Base-by-base conservation (phyloP, 2,113 vertebrate species). In the Pseudonaja textilis region DNA sequence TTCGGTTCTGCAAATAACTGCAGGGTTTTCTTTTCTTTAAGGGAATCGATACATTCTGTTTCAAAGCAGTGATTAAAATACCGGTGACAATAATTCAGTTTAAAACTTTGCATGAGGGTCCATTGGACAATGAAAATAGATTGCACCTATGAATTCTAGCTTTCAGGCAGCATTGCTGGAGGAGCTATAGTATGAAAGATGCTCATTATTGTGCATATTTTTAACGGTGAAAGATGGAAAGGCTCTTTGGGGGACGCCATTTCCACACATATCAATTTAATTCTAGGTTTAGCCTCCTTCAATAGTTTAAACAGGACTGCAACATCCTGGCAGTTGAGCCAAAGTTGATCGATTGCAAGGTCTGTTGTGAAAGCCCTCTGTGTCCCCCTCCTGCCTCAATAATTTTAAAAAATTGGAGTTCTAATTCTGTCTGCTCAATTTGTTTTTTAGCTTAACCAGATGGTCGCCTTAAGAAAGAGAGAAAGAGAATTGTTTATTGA, bases 371-470 rank as follows among this genome's bases (percentile, higher is more conserved):
- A 34, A 92, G 61, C 87, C 87, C 26, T 42, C 18, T 42, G 34
- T 81, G 18, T 22, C 7, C 16, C 18, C 34, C 18, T 69, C 64
- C 29, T 69, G 64, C 64, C 39, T 47, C 7, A 22, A 54, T 29
- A 45, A 69, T 89, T 74, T 69, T n/a, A 56, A 89, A 22, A 52
- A 87, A 74, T 39, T 74, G 50, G 25, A 88, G 88, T 29, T 88
- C 91, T 69, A 91, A 61, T 29, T 56, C 85, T 87, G 25, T 61
- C 85, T 29, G 5, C n/a, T 74, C 23, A 14, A 34, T 74, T 55
- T 92, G 74, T 47, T 92, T 42, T 42, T 39, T 54, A 74, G 47
- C 86, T 69, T 50, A 54, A 88, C 85, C 85, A 88, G 57, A 92
- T 88, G 91, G 85, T 34, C 11, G 85, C 26, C 86, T 92, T 88